Conservation (phyloP, 92 coral and sea anemone genomes). For the Chrysogorgia sp. region DNA sequence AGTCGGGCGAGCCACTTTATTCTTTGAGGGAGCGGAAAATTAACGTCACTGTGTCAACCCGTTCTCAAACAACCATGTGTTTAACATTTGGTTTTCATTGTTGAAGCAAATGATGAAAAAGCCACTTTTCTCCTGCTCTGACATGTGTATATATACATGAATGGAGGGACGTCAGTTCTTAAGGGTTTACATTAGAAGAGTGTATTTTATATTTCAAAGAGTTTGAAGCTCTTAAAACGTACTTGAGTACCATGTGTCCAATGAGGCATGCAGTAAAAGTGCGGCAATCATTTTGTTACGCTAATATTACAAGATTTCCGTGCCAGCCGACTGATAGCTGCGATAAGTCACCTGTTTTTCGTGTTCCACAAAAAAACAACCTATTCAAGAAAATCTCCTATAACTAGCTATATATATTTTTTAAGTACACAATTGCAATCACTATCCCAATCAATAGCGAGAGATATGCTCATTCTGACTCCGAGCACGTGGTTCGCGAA, state of each 20-base stretch:
- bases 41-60: neutral
- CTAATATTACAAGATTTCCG: neutral
- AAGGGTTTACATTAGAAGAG: neutral
- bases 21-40: conserved; percentile 2
- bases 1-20: neutral
- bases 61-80: neutral
- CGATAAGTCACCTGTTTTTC: neutral
- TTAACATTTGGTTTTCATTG: neutral
- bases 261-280: too few species aligned
- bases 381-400: neutral
- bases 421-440: neutral
- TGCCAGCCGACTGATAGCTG: too few species aligned
- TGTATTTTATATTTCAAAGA: neutral
- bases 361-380: neutral
- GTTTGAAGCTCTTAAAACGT: neutral
- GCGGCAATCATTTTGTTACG: too few species aligned
- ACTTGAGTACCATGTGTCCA: conserved; percentile 1
- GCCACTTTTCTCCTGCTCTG: neutral
- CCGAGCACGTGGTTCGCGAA: too few species aligned
- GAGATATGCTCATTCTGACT: neutral
- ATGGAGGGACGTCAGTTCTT: neutral
- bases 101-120: neutral
- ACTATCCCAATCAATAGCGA: neutral
- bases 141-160: neutral
- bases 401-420: neutral